Percentiles rank a stretch among this genome's conserved stretches.
Conservation (phyloP, 2,888 invertebrate genomes). For the Parthenolecanium corni region DNA sequence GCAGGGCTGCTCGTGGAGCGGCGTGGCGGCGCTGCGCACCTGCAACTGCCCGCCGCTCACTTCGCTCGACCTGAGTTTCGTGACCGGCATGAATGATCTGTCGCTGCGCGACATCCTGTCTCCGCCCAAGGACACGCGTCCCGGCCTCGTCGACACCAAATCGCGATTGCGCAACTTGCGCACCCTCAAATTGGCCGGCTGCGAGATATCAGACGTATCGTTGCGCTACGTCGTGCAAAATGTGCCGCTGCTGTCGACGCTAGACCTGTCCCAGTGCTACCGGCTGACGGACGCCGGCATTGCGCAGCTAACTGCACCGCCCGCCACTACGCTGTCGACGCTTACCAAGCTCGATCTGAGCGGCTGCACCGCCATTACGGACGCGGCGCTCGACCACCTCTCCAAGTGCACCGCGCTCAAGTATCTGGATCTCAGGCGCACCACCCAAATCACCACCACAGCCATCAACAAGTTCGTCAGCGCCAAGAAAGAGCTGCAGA, state of each 20-base stretch:
- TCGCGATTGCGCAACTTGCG: conserved; percentile 65
- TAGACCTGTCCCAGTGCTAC: conserved; percentile 77
- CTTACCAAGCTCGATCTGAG: conserved; percentile 66
- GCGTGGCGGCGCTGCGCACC: conserved; percentile 66
- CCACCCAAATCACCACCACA: conserved; percentile 66
- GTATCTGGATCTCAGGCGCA: conserved; percentile 65
- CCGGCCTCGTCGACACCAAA: conserved; percentile 59
- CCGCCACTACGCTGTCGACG: conserved; percentile 49
- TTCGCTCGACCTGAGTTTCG: conserved; percentile 72
- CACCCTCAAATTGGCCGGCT: conserved; percentile 67
- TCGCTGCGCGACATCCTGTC: conserved; percentile 74
- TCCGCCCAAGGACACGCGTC: conserved; percentile 73
- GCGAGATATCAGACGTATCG: conserved; percentile 81
- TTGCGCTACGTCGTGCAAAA: conserved; percentile 65
- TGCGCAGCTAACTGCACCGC: conserved; percentile 67
- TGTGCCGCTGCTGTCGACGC: conserved; percentile 56
- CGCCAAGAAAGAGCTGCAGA: conserved; percentile 22
- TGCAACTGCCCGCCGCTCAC: conserved; percentile 68
- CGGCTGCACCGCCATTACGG: conserved; percentile 69
- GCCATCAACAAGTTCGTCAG: conserved; percentile 67
- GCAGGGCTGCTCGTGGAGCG: conserved; percentile 58
- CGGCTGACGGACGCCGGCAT: conserved; percentile 82
- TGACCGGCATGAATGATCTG: conserved; percentile 71
- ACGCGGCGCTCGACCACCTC: conserved; percentile 68
- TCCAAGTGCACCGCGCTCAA: conserved; percentile 51